Base-by-base conservation (phyloP, 2,113 vertebrate genomes). In the Dissostichus mawsoni region DNA sequence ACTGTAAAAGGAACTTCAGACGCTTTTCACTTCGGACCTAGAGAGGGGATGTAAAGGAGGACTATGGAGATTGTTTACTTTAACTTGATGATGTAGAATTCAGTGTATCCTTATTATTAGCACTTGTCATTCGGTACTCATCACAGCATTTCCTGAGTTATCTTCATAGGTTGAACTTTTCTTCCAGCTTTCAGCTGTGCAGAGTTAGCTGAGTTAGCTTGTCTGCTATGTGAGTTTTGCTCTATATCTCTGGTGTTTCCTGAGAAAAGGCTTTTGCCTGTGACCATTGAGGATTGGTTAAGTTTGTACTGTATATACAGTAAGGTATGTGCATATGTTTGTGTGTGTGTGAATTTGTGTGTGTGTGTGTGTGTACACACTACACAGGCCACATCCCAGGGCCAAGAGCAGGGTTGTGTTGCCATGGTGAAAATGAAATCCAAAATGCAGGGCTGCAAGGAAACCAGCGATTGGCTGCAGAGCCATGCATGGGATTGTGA, bases 361-460 rank as follows among this genome's bases (percentile, higher is more conserved):
- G 56, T 61, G 44, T 47, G 11, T 66, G 33, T 44, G 36, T 65
- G 44, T 58, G 48, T 47, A 14, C 33, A 53, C 56, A 52, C 70
- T 70, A 69, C 81, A 71, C 61, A 83, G 83, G 83, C 85, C 85
- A 80, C 74, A 86, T 91, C 84, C 84, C 84, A 90, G 85, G 52
- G 86, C 87, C 83, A 82, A 52, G 88, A 88, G 77, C 82, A 90
- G 91, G 92, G 83, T 90, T 93, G 90, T 94, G 95, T 96, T 96
- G 90, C 93, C 95, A 95, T 95, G 95, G 93, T 91, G 90, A 95
- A 93, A 87, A 90, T 88, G 89, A 90, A 94, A 95, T 94, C 92
- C 87, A 92, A 91, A 94, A 94, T 92, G 92, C 94, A 89, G 84
- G 88, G 84, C 65, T 88, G 85, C 89, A 87, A 87, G 84, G 82